These are phyloP conservation scores for Xylota sylvarum DNA, from an alignment of 2,888 invertebrate species.

Conservation along the genomic window DNA sequence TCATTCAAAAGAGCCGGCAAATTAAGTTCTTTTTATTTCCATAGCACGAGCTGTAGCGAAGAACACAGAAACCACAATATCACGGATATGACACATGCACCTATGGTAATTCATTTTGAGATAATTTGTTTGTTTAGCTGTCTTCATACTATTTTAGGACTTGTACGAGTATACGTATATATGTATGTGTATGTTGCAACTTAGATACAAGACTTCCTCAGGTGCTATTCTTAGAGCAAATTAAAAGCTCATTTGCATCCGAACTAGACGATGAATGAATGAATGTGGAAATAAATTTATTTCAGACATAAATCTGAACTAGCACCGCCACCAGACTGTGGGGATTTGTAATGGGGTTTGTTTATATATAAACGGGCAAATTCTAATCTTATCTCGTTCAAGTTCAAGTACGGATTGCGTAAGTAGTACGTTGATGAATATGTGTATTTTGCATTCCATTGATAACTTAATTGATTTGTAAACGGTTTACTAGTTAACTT, in stretches of 20 bases:
- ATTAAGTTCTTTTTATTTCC: conserved; percentile 26
- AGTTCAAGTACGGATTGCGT: conserved; percentile 26
- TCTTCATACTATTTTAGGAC: conserved; percentile 27
- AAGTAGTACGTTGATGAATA: neutral
- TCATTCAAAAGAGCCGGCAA: conserved; percentile 6
- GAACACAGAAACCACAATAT: conserved; percentile 7
- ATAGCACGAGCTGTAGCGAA: neutral
- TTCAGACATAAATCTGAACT: conserved; percentile 12
- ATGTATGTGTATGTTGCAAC: conserved; percentile 1
- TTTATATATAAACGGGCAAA: conserved; percentile 2
- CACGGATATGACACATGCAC: conserved; percentile 36
- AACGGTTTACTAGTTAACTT: neutral
- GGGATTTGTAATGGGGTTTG: conserved; percentile 10
- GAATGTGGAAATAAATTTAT: conserved; percentile 10
- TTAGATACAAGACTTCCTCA: conserved; percentile 12
- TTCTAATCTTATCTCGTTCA: conserved; percentile 40
- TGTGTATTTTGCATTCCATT: neutral
- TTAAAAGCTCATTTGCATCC: conserved; percentile 43
- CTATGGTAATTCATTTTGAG: conserved; percentile 45
- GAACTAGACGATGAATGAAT: neutral
- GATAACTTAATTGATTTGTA: neutral
- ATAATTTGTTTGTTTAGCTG: conserved; percentile 3
- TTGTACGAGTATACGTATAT: neutral
- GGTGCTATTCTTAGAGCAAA: conserved; percentile 36
- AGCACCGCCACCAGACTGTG: conserved; percentile 24